Percentiles rank a stretch among this genome's conserved stretches.
phyloP scores from a whole-genome alignment of 2,888 invertebrate genomes.

The Synergus laeviventris region DNA sequence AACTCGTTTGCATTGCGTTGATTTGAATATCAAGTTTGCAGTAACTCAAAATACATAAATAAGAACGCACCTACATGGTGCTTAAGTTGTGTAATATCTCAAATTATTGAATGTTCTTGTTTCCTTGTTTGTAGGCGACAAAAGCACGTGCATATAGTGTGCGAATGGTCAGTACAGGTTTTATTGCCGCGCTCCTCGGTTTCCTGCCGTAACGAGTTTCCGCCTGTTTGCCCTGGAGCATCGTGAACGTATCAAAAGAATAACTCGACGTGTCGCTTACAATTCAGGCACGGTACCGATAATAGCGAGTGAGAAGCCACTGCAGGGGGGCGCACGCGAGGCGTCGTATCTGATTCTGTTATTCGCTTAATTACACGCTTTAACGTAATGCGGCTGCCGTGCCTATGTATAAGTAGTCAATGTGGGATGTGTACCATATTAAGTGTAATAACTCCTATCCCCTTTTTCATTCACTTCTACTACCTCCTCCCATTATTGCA shows the following conservation, averaged over 20 bases:
- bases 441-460: slow-evolving; percentile 20
- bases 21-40: not conserved
- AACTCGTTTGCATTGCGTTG: not conserved
- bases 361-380: slow-evolving; percentile 73
- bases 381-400: slow-evolving; percentile 66
- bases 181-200: slow-evolving; percentile 2
- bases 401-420: slow-evolving; percentile 65
- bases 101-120: not conserved
- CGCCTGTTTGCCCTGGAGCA: slow-evolving; percentile 4
- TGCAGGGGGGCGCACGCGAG: slow-evolving; percentile 65
- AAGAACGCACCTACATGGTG: not conserved
- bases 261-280: slow-evolving; percentile 37
- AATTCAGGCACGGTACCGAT: slow-evolving; percentile 58
- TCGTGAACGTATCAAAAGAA: slow-evolving; percentile 6
- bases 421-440: slow-evolving; percentile 10
- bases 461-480: slow-evolving; percentile 58
- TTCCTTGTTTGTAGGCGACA: not conserved
- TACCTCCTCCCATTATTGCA: no score
- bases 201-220: slow-evolving; percentile 1
- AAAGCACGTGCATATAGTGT: not conserved
- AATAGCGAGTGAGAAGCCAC: slow-evolving; percentile 54
- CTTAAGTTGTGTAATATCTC: not conserved
- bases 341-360: slow-evolving; percentile 73
- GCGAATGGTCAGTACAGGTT: not conserved
- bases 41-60: not conserved